phyloP scores from a whole-genome alignment of 2,888 invertebrate genomes.

The Camponotus fellah region DNA sequence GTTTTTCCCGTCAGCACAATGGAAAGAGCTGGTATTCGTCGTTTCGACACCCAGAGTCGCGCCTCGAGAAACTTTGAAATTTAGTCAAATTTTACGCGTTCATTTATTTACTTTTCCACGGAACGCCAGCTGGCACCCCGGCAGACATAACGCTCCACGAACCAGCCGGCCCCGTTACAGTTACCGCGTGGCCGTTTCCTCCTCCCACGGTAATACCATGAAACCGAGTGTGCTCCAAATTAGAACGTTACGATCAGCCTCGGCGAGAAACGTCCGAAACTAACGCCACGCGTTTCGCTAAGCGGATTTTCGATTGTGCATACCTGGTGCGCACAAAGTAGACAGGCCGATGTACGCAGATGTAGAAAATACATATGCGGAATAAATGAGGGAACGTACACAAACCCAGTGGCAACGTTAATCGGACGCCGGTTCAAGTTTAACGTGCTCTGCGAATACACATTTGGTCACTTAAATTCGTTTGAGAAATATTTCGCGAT shows the following conservation, averaged over 20 bases:
- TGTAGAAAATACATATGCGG: constrained; percentile 28
- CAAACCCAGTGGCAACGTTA: neutral
- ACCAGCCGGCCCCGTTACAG: constrained; percentile 35
- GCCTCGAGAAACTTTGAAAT: constrained; percentile 67
- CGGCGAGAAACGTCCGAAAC: constrained; percentile 67
- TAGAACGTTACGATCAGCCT: constrained; percentile 69
- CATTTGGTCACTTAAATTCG: neutral
- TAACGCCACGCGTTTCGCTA: constrained; percentile 69
- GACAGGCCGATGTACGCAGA: neutral
- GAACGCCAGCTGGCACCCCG: constrained; percentile 66
- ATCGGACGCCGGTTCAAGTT: neutral
- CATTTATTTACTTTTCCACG: constrained; percentile 72
- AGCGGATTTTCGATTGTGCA: constrained; percentile 70
- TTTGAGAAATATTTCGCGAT: neutral
- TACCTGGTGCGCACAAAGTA: constrained; percentile 9
- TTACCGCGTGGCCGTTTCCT: constrained; percentile 15
- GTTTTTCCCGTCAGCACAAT: neutral
- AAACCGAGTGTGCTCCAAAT: constrained; percentile 64
- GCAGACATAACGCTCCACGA: constrained; percentile 64
- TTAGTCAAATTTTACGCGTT: constrained; percentile 70
- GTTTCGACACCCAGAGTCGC: constrained; percentile 31
- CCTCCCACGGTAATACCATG: constrained; percentile 43
- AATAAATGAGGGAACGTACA: constrained; percentile 4
- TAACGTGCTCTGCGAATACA: neutral
- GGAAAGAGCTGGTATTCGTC: neutral